Conservation (phyloP, 2,113 vertebrate species). For the Acrocephalus kingi region DNA sequence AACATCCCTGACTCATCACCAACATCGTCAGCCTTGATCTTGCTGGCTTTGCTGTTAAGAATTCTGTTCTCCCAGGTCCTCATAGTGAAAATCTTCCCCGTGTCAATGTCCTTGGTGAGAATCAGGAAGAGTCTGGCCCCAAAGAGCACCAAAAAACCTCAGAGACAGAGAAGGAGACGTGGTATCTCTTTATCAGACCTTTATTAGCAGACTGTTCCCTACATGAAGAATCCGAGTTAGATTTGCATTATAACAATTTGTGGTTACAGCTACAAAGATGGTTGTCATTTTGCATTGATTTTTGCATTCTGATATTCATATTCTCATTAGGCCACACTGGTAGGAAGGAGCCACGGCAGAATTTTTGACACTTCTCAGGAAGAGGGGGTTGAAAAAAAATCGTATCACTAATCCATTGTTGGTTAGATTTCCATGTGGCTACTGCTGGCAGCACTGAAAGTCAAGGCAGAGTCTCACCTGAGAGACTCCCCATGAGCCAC, state of each 20-base stretch:
- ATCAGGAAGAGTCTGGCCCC: not conserved
- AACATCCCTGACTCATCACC: not conserved
- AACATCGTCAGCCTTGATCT: not conserved
- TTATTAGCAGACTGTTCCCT: slow-evolving; percentile 82
- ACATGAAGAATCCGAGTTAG: slow-evolving; percentile 67
- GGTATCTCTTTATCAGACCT: slow-evolving; percentile 71
- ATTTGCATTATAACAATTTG: slow-evolving; percentile 69
- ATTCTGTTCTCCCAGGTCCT: not conserved
- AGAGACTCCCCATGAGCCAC: not conserved
- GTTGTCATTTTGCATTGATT: slow-evolving; percentile 76
- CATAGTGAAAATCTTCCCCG: not conserved
- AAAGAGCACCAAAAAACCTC: not conserved
- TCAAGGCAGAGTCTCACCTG: not conserved
- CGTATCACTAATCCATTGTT: not conserved
- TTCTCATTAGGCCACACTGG: slow-evolving; percentile 58
- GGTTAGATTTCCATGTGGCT: not conserved
- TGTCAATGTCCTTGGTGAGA: not conserved
- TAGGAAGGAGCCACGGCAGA: slow-evolving; percentile 41
- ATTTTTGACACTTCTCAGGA: not conserved
- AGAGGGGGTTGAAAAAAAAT: not conserved
- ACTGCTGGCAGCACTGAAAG: not conserved
- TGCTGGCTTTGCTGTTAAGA: not conserved
- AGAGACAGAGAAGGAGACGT: not conserved
- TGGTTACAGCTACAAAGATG: slow-evolving; percentile 67
- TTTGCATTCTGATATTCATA: slow-evolving; percentile 65